Conservation (phyloP, 2,113 vertebrate genomes). For the Tragelaphus scriptus region DNA sequence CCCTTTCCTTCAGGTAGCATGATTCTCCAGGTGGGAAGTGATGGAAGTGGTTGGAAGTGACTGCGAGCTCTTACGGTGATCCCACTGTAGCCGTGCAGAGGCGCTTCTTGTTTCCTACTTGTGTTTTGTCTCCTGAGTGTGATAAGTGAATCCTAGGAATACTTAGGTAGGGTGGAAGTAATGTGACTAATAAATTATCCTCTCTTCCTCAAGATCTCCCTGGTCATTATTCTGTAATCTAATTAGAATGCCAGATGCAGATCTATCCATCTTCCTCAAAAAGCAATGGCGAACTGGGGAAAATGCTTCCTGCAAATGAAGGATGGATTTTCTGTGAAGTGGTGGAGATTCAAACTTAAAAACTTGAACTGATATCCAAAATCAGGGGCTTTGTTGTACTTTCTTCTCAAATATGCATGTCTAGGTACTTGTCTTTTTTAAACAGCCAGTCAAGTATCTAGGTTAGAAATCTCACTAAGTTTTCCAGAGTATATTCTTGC, state of each 20-base stretch:
- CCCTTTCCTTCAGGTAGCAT: not conserved
- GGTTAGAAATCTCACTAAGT: not conserved
- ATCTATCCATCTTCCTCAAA: slow-evolving; percentile 38
- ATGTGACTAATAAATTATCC: slow-evolving; percentile 55
- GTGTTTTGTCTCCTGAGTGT: not conserved
- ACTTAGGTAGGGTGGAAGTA: slow-evolving; percentile 22
- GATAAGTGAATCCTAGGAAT: slow-evolving; percentile 27
- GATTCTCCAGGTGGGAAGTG: not conserved
- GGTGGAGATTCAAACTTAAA: not conserved
- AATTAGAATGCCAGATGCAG: slow-evolving; percentile 46
- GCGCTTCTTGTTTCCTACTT: not conserved
- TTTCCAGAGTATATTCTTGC: not conserved
- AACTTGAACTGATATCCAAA: not conserved
- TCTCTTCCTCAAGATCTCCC: slow-evolving; percentile 46
- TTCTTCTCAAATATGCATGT: not conserved
- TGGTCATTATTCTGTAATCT: slow-evolving; percentile 63
- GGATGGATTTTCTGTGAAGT: not conserved
- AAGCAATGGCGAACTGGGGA: not conserved
- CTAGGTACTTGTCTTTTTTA: not conserved
- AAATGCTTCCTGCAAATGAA: slow-evolving; percentile 25
- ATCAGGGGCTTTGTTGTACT: not conserved
- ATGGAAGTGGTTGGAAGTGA: not conserved
- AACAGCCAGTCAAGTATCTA: not conserved
- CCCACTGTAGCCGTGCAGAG: not conserved
- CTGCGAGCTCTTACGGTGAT: not conserved